phyloP scores from a whole-genome alignment of 2,888 invertebrate genomes.

The Eubasilissa splendida region DNA sequence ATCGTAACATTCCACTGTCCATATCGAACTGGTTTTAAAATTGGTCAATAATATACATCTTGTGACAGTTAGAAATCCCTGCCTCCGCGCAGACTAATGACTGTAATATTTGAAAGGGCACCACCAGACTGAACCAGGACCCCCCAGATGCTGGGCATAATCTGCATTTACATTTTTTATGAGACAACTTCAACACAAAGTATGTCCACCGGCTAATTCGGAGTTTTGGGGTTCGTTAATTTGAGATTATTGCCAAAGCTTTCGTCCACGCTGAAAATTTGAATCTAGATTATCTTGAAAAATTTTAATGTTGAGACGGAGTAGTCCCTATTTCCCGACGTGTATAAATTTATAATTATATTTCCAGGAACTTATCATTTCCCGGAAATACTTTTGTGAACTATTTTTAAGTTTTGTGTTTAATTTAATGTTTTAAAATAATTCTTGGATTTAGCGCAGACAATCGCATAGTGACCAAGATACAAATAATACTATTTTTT shows the following conservation, averaged over 20 bases:
- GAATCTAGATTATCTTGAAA: slow-evolving; percentile 9
- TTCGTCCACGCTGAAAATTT: slow-evolving; percentile 23
- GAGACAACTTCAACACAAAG: slow-evolving; percentile 35
- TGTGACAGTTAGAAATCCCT: not conserved
- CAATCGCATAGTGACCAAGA: no score
- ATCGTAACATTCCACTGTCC: no score
- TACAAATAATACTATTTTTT: no score
- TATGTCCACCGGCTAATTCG: slow-evolving; percentile 12
- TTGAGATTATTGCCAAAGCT: slow-evolving; percentile 31
- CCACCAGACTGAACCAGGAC: slow-evolving; percentile 4
- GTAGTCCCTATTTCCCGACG: not conserved
- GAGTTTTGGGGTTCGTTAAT: slow-evolving; percentile 32
- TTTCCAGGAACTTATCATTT: no score
- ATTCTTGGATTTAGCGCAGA: no score
- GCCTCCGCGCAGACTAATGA: not conserved
- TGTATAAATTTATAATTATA: no score
- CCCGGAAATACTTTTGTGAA: no score
- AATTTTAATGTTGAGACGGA: not conserved
- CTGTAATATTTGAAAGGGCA: slow-evolving; percentile 12
- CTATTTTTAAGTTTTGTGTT: no score
- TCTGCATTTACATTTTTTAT: slow-evolving; percentile 36
- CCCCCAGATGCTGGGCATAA: slow-evolving; percentile 31
- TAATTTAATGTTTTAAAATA: no score
- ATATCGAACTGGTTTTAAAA: no score
- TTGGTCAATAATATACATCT: no score